These are phyloP conservation scores for Eupithecia vulgata DNA, from an alignment of 2,888 invertebrate species.

Conservation along the genomic window DNA sequence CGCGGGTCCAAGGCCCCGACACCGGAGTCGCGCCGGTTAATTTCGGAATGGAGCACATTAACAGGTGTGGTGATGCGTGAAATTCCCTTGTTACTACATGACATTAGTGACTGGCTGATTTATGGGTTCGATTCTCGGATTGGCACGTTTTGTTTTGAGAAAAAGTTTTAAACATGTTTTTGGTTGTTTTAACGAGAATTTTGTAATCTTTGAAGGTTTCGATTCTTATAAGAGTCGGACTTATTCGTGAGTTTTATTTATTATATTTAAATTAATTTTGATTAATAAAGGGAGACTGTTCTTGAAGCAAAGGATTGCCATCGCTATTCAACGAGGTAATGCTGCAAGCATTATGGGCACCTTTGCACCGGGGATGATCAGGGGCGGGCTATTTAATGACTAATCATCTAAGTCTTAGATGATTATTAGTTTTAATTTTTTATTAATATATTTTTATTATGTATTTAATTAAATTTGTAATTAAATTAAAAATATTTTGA, in stretches of 20 bases:
- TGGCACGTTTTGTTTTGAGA: constrained; percentile 28
- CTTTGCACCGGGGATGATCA: too few species aligned
- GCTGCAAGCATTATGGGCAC: too few species aligned
- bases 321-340: too few species aligned
- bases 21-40: constrained; percentile 46
- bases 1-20: constrained; percentile 8
- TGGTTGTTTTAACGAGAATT: constrained; percentile 7
- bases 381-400: too few species aligned
- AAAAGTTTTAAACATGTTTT: constrained; percentile 19
- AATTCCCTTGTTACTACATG: constrained; percentile 66
- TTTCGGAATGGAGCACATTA: constrained; percentile 61
- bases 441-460: too few species aligned
- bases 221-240: not conserved
- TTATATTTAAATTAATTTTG: too few species aligned
- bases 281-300: too few species aligned
- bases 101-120: constrained; percentile 69
- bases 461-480: too few species aligned
- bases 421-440: too few species aligned
- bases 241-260: not conserved
- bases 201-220: not conserved
- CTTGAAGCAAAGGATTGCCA: too few species aligned
- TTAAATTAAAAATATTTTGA: too few species aligned
- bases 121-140: constrained; percentile 50
- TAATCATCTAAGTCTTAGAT: too few species aligned
- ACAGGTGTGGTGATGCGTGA: constrained; percentile 64